phyloP scores from a whole-genome alignment of 2,113 vertebrate genomes.

The Motacilla tschutschensis region DNA sequence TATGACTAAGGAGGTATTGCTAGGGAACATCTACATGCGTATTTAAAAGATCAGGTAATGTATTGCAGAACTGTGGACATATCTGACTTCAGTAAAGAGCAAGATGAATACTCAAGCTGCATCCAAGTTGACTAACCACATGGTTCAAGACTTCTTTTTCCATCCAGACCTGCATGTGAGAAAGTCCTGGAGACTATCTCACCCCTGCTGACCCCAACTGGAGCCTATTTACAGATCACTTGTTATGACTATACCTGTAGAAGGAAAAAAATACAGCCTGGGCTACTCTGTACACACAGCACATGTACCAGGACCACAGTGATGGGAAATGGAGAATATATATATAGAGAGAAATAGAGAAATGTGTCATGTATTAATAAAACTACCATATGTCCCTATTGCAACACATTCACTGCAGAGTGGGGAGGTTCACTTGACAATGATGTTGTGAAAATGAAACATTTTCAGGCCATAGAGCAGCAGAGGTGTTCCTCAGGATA shows the following conservation, averaged over 20 bases:
- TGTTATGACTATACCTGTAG: not conserved
- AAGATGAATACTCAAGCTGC: not conserved
- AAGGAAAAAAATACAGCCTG: not conserved
- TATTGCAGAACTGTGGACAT: slow-evolving; percentile 19
- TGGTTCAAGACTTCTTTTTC: not conserved
- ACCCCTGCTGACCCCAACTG: not conserved
- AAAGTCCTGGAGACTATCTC: not conserved
- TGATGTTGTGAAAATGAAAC: not conserved
- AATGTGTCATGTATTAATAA: not conserved
- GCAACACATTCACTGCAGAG: not conserved
- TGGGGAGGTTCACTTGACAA: not conserved
- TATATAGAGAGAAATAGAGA: not conserved
- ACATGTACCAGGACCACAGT: not conserved
- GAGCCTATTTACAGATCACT: not conserved
- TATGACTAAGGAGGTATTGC: not conserved
- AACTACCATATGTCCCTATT: fast-evolving
- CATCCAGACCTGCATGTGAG: not conserved
- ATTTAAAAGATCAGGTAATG: not conserved
- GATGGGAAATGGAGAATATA: not conserved
- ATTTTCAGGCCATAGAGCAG: not conserved
- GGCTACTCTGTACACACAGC: not conserved
- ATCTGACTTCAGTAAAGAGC: slow-evolving; percentile 28
- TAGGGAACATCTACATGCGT: not conserved
- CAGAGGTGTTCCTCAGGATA: not conserved
- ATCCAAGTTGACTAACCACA: not conserved